Percentiles rank a stretch among this genome's conserved stretches.
Evolutionary conservation across 2,797 vertebrate species (phyloP).

Genomic region (Coluber constrictor): DNA sequence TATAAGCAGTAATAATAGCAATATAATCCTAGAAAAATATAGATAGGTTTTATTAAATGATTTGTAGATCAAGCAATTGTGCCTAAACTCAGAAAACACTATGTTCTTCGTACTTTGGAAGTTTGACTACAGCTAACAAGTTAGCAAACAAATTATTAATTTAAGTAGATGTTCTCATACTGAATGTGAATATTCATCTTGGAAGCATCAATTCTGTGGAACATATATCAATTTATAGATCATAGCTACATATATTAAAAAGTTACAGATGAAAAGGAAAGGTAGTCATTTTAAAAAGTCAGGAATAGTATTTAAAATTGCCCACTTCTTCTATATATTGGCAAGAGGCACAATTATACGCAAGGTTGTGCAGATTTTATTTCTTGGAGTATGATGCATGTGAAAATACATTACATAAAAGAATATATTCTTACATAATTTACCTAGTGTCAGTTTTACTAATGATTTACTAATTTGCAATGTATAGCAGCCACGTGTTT

Average conservation of each 20-base stretch:
- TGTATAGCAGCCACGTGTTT: background rate
- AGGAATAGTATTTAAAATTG: conserved; percentile 35
- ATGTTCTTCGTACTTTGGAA: background rate
- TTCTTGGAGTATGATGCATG: background rate
- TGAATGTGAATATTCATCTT: background rate
- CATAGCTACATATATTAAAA: conserved; percentile 34
- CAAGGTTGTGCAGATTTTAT: background rate
- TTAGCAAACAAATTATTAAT: background rate
- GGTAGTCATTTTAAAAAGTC: conserved; percentile 40
- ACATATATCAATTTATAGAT: background rate
- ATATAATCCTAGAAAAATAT: conserved; percentile 8
- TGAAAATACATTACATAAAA: background rate
- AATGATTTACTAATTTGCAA: background rate
- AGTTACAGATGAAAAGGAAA: conserved; percentile 45
- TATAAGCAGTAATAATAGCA: conserved; percentile 55
- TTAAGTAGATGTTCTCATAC: background rate
- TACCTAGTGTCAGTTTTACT: background rate
- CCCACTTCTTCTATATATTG: background rate
- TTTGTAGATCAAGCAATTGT: background rate
- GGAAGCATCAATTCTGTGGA: background rate
- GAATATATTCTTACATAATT: background rate
- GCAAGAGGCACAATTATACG: background rate
- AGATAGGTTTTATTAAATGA: background rate
- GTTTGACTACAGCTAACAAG: background rate
- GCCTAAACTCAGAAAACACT: background rate